Base-by-base conservation (phyloP, 1,140 invertebrate species). In the Euwallacea fornicatus region DNA sequence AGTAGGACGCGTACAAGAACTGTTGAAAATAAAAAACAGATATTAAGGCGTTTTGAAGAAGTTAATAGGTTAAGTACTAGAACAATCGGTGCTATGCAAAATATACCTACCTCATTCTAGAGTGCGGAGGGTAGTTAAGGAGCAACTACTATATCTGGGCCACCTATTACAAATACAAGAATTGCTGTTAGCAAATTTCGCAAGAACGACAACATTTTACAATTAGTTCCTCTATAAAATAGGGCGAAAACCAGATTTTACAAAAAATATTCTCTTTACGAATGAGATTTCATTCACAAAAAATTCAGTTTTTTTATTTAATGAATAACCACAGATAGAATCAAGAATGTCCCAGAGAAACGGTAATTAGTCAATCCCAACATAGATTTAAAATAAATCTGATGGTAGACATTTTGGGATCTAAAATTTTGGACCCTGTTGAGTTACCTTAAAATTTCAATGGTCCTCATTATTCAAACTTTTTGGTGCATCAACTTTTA, bases 21-120 rank as follows among this genome's bases (percentile, higher is more conserved):
- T 50, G 46, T 50, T 50, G 46, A 50, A 50, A 50, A 50, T 50
- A 6, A 50, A 50, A 13, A 50, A 50, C 2, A 50, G 46, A 50
- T 50, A 50, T 13, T 50, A 50, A 50, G 46, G 6, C 1, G 46
- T 13, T 11, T 50, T 50, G 46, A 50, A 50, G 13, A 2, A 50
- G 46, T 2, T 50, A 50, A 50, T 50, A 50, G 2, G 1, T 50
- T 50, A 50, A 50, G 46, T 50, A 50, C 46, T 10, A 50, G 46
- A 50, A 50, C 2, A 50, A 6, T 50, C 1, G 46, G 46, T 50
- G 46, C 46, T 50, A 50, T 50, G 46, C 46, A 50, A 50, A 50
- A 50, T 13, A 50, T 50, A 50, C 46, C 6, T 50, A 50, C 46
- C 6, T 50, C 46, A 50, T 50, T 10, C 46, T 6, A 50, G 1